A percentile compares a stretch with the other conserved stretches of the same genome.
Conservation (phyloP, 2,888 invertebrate genomes). For the Hypolimnas misippus region DNA sequence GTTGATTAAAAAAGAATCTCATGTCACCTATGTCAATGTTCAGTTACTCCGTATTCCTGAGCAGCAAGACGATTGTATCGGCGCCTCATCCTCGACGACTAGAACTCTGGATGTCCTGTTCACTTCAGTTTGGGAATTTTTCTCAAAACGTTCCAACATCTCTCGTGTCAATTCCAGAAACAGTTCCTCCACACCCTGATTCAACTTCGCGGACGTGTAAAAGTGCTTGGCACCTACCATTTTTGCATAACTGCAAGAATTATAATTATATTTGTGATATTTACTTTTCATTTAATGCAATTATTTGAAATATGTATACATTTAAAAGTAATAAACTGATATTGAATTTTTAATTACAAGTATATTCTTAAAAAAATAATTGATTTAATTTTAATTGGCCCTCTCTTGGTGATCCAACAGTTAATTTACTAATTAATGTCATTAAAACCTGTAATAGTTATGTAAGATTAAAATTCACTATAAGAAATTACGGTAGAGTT, state of each 20-base stretch:
- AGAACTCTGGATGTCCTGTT: slow-evolving; percentile 64
- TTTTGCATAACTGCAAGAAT: slow-evolving; percentile 89
- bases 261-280: not conserved
- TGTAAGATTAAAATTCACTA: no score
- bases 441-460: no score
- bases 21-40: not conserved
- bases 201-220: slow-evolving; percentile 96
- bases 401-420: no score
- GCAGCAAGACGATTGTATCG: slow-evolving; percentile 67
- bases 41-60: slow-evolving; percentile 52
- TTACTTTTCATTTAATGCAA: not conserved
- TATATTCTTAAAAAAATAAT: no score
- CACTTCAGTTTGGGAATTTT: slow-evolving; percentile 56
- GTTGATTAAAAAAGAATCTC: not conserved
- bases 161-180: slow-evolving; percentile 92
- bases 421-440: no score
- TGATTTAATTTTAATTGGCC: no score
- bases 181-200: slow-evolving; percentile 95
- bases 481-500: no score
- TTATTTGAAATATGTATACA: no score
- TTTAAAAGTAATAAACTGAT: no score
- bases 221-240: slow-evolving; percentile 96
- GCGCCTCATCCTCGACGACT: slow-evolving; percentile 74
- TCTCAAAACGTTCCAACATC: slow-evolving; percentile 84
- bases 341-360: no score